A percentile compares a stretch with the other conserved stretches of the same genome.
Evolutionary conservation across 35 echinoderm and acorn worm species (phyloP).

Genomic region (Eucidaris tribuloides): DNA sequence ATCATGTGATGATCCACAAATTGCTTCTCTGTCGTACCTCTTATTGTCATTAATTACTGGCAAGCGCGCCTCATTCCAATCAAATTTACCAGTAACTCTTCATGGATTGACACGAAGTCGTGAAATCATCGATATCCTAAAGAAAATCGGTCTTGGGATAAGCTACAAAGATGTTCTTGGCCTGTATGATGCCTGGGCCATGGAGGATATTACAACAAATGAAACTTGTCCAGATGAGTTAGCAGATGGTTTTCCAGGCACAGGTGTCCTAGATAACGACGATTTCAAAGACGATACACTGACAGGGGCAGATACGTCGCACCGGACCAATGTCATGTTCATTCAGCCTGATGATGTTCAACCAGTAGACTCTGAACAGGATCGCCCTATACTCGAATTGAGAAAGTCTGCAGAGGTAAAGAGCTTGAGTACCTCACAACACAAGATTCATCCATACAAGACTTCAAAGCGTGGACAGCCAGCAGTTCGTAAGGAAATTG

Average conservation of each 20-base stretch:
- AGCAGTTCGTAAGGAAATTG: neutral
- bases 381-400: neutral
- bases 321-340: conserved; percentile 31
- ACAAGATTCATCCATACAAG: conserved; percentile 27
- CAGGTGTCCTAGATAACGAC: conserved; percentile 21
- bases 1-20: conserved; percentile 7
- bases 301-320: neutral
- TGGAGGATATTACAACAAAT: neutral
- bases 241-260: conserved; percentile 22
- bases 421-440: neutral
- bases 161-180: conserved; percentile 34
- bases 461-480: conserved; percentile 13
- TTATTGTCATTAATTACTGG: conserved; percentile 18
- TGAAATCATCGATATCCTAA: conserved; percentile 22
- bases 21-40: neutral
- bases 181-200: conserved; percentile 17
- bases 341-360: neutral
- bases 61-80: conserved; percentile 8
- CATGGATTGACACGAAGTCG: conserved; percentile 41
- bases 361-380: neutral
- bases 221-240: conserved; percentile 8
- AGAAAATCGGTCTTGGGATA: conserved; percentile 28
- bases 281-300: conserved; percentile 7
- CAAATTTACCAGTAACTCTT: neutral
- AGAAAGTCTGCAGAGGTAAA: neutral